phyloP scores from a whole-genome alignment of 2,113 vertebrate species.

The Ophthalmolycus amberensis region DNA sequence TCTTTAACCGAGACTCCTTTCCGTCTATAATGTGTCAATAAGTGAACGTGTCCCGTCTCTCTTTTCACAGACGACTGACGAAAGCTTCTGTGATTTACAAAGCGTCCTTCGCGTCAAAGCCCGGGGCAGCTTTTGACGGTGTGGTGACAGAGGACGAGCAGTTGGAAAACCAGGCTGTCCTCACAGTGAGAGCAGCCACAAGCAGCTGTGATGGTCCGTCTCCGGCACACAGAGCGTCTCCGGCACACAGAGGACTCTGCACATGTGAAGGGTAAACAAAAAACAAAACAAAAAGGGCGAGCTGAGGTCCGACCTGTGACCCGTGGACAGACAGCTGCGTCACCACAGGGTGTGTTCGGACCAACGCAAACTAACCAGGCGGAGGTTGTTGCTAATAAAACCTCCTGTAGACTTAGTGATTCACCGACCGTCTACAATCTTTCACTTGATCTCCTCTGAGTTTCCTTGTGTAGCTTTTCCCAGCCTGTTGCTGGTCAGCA shows the following conservation, averaged over 20 bases:
- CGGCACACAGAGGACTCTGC: neutral
- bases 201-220: constrained; percentile 10
- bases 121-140: neutral
- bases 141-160: neutral
- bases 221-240: neutral
- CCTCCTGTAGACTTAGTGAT: constrained; percentile 12
- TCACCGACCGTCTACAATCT: constrained; percentile 2
- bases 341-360: constrained; percentile 37
- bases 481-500: constrained; percentile 4
- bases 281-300: constrained; percentile 12
- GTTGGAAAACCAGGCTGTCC: neutral
- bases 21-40: neutral
- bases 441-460: constrained; percentile 39
- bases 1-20: neutral
- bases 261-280: neutral
- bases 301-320: constrained; percentile 25
- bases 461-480: constrained; percentile 36
- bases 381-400: constrained; percentile 49
- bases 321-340: constrained; percentile 18
- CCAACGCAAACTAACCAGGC: constrained; percentile 14
- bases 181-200: neutral
- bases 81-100: constrained; percentile 16
- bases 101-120: constrained; percentile 13
- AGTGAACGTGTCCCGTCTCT: neutral
- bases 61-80: neutral